Percentiles rank a stretch among this genome's conserved stretches.
These are phyloP conservation scores for Dendrolimus punctatus DNA, from an alignment of 1,140 invertebrate genomes.

Conservation along the genomic window DNA sequence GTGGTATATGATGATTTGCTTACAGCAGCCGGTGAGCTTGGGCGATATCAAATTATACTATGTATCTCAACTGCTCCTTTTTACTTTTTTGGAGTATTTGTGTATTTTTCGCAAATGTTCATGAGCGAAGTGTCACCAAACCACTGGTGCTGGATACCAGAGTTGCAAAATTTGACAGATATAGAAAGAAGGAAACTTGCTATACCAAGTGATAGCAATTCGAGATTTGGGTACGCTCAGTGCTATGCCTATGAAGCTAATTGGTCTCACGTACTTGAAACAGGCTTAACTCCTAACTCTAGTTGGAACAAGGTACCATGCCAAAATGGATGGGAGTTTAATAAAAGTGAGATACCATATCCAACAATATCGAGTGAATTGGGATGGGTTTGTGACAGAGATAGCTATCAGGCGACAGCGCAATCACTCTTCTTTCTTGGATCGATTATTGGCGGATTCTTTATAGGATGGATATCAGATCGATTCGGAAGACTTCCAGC, in stretches of 20 bases:
- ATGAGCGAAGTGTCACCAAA: constrained; percentile 73
- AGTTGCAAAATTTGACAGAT: constrained; percentile 55
- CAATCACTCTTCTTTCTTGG: constrained; percentile 79
- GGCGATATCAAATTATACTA: constrained; percentile 76
- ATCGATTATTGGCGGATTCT: constrained; percentile 78
- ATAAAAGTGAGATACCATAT: constrained; percentile 65
- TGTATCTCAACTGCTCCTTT: constrained; percentile 70
- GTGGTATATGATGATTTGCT: constrained; percentile 76
- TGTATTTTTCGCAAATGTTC: constrained; percentile 79
- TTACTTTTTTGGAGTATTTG: constrained; percentile 75
- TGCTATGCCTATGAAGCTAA: constrained; percentile 41
- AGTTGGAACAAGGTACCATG: constrained; percentile 58
- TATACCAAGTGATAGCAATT: constrained; percentile 32
- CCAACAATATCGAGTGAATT: constrained; percentile 60
- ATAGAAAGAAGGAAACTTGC: constrained; percentile 46
- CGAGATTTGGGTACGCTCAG: constrained; percentile 45
- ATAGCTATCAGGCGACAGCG: constrained; percentile 76
- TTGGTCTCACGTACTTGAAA: constrained; percentile 41
- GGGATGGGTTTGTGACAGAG: constrained; percentile 77
- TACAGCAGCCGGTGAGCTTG: constrained; percentile 76
- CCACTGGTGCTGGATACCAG: constrained; percentile 76
- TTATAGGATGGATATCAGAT: constrained; percentile 80
- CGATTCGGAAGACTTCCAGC: constrained; percentile 77
- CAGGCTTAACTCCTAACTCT: constrained; percentile 21
- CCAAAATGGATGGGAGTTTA: constrained; percentile 74